Percentiles rank a stretch among this genome's conserved stretches.
Evolutionary conservation across 2,888 invertebrate genomes (phyloP).

Genomic region (Tiphia femorata): DNA sequence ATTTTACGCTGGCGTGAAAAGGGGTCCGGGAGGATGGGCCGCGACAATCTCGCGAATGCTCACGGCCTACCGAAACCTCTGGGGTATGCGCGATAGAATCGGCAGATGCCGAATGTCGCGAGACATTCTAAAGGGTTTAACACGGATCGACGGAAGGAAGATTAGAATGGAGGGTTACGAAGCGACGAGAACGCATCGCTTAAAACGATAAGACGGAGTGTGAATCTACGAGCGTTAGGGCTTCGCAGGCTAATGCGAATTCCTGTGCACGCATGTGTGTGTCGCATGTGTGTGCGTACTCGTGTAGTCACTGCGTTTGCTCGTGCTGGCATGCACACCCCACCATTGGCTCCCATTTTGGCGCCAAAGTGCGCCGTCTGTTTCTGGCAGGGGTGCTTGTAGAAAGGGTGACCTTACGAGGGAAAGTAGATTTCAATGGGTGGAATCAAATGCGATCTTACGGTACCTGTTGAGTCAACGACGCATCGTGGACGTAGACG

Average conservation of each 20-base stretch:
- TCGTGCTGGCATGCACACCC: too few relatives aligned
- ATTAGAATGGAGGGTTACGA: conserved; percentile 18
- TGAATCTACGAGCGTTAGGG: conserved; percentile 26
- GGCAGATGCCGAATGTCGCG: conserved; percentile 17
- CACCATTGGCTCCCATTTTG: too few relatives aligned
- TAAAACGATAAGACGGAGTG: conserved; percentile 22
- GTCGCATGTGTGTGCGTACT: too few relatives aligned
- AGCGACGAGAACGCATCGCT: conserved; percentile 19
- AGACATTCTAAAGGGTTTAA: conserved; percentile 13
- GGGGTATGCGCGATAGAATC: neutral
- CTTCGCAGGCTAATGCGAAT: too few relatives aligned
- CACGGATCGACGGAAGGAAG: conserved; percentile 9
- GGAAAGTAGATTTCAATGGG: conserved; percentile 36
- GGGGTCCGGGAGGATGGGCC: too few relatives aligned
- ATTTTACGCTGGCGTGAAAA: too few relatives aligned
- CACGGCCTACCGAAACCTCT: too few relatives aligned
- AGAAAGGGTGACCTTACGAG: neutral
- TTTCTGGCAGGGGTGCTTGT: conserved; percentile 14
- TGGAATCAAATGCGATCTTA: conserved; percentile 35
- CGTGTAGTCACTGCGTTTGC: too few relatives aligned
- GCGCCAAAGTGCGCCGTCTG: too few relatives aligned
- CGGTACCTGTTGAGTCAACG: conserved; percentile 46
- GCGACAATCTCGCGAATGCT: too few relatives aligned
- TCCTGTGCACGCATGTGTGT: too few relatives aligned
- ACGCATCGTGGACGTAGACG: conserved; percentile 16